Evolutionary conservation across 2,113 vertebrate genomes (phyloP).

Genomic region (Phalacrocorax pelagicus): DNA sequence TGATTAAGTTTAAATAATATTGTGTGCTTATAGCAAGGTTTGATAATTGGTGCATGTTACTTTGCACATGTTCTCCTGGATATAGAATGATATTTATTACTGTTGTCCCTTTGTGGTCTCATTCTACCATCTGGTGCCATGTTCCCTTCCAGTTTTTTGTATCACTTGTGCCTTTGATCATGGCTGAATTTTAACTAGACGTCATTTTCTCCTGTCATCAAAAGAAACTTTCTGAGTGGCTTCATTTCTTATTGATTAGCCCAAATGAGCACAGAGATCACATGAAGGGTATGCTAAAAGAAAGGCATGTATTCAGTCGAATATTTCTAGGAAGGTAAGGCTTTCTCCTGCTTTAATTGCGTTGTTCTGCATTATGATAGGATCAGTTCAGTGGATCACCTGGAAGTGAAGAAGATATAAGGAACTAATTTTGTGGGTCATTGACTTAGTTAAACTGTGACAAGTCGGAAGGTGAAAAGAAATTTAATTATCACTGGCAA

Average conservation of each 20-base stretch:
- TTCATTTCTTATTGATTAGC: background rate
- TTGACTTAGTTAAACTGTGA: conserved; percentile 11
- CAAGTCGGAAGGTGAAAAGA: conserved; percentile 4
- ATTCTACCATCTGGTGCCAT: background rate
- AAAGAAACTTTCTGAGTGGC: background rate
- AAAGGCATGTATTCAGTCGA: background rate
- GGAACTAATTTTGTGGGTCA: conserved; percentile 16
- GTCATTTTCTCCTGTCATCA: background rate
- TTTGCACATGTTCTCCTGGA: background rate
- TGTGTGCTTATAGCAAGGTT: background rate
- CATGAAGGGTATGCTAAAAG: background rate
- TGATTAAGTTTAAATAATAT: background rate
- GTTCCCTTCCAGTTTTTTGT: background rate
- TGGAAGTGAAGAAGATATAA: background rate
- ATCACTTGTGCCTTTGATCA: conserved; percentile 33
- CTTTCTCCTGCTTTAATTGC: background rate
- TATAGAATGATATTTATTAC: background rate
- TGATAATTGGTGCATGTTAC: background rate
- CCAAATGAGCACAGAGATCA: background rate
- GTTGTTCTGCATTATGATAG: background rate
- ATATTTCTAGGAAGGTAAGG: background rate
- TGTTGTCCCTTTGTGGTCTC: background rate
- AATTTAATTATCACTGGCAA: background rate
- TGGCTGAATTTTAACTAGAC: conserved; percentile 27
- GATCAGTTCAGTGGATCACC: background rate